These are phyloP conservation scores for Gallinago jamesoni DNA, from an alignment of 2,113 vertebrate genomes.

Conservation along the genomic window DNA sequence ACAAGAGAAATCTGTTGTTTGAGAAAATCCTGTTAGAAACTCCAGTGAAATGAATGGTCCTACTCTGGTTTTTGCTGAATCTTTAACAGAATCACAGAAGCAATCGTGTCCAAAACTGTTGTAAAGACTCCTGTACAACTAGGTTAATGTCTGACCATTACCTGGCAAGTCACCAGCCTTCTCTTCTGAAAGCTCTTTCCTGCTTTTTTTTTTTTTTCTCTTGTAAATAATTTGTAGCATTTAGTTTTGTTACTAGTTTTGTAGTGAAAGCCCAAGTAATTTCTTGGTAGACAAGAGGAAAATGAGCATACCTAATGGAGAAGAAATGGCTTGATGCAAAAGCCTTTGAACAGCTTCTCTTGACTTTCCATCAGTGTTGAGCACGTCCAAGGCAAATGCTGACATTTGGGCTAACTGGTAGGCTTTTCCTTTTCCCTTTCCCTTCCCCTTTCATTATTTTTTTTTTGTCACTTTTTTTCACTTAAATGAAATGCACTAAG, in stretches of 20 bases:
- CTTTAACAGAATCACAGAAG: neutral
- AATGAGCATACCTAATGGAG: neutral
- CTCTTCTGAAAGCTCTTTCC: neutral
- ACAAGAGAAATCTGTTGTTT: neutral
- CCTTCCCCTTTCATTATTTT: neutral
- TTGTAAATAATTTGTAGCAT: neutral
- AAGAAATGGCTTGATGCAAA: neutral
- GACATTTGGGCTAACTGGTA: neutral
- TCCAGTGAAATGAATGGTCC: neutral
- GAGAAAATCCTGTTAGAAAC: neutral
- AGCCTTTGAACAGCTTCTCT: neutral
- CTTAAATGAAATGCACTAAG: neutral
- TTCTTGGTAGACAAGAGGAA: neutral
- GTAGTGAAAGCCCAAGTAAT: neutral
- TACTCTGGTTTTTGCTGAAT: neutral
- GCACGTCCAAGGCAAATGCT: neutral
- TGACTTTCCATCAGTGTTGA: neutral
- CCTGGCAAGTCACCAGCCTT: neutral
- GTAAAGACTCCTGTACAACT: neutral
- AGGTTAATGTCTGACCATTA: neutral
- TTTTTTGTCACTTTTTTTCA: neutral
- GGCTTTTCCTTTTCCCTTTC: neutral
- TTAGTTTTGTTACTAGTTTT: neutral
- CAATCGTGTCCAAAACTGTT: rapidly evolving
- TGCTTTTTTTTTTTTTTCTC: neutral